phyloP scores from a whole-genome alignment of 2,888 invertebrate genomes.

The Itoplectis maculator region DNA sequence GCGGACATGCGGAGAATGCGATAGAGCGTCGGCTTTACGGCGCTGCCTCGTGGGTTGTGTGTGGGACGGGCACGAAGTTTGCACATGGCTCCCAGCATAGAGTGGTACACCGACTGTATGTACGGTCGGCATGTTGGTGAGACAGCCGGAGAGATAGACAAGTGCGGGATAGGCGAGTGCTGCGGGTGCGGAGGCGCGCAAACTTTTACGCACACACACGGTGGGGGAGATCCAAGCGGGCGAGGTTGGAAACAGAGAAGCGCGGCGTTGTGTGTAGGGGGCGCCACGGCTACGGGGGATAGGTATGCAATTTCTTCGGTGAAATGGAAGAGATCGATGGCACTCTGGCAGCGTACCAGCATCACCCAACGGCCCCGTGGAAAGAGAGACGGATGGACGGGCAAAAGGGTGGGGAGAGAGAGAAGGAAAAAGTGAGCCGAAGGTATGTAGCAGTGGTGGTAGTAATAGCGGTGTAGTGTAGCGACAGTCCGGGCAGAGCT shows the following conservation, averaged over 20 bases:
- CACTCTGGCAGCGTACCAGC: slow-evolving; percentile 74
- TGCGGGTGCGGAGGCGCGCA: slow-evolving; percentile 33
- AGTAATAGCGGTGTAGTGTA: slow-evolving; percentile 26
- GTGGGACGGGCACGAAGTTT: slow-evolving; percentile 24
- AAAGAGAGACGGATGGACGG: neutral
- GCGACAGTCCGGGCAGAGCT: slow-evolving; percentile 37
- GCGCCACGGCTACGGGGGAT: slow-evolving; percentile 46
- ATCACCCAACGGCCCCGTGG: slow-evolving; percentile 27
- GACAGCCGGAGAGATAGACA: slow-evolving; percentile 25
- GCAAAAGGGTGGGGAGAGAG: neutral
- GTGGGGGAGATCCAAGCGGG: slow-evolving; percentile 42
- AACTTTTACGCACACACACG: slow-evolving; percentile 65
- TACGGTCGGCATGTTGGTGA: neutral
- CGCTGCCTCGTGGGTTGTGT: neutral
- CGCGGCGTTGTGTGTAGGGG: neutral
- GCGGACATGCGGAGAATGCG: neutral
- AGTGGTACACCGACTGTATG: slow-evolving; percentile 16
- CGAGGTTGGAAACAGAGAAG: slow-evolving; percentile 48
- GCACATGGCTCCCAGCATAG: neutral
- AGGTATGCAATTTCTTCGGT: slow-evolving; percentile 69
- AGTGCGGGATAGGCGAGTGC: slow-evolving; percentile 23
- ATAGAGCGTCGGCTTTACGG: slow-evolving; percentile 50
- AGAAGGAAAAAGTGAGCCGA: neutral
- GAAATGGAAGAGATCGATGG: slow-evolving; percentile 75
- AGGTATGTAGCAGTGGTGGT: slow-evolving; percentile 11